phyloP scores from a whole-genome alignment of 2,888 invertebrate species.

The Allolobophora icterica region DNA sequence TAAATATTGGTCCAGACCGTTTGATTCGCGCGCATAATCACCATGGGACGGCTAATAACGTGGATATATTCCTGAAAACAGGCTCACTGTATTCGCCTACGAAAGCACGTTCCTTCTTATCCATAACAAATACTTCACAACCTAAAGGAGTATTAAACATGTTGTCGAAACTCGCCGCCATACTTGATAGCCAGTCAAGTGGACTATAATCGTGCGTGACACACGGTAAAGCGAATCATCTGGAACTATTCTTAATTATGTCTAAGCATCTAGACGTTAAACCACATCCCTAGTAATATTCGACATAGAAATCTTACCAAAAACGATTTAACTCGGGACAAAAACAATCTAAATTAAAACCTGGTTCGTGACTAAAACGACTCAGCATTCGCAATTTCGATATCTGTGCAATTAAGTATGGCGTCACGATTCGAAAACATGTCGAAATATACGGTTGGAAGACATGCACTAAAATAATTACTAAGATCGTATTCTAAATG shows the following conservation, averaged over 20 bases:
- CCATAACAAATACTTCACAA: not conserved
- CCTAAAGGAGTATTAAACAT: conserved; percentile 3
- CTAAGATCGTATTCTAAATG: not conserved
- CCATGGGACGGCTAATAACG: conserved; percentile 93
- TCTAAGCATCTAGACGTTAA: not conserved
- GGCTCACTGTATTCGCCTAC: not conserved
- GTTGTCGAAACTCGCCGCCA: not conserved
- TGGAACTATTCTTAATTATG: not conserved
- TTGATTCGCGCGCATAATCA: conserved; percentile 81
- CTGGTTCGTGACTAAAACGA: not conserved
- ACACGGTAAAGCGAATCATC: not conserved
- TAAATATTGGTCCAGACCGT: conserved; percentile 97
- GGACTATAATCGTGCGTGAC: not conserved
- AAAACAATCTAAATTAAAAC: not conserved
- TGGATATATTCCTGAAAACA: conserved; percentile 84
- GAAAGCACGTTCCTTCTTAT: not conserved
- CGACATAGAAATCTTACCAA: not conserved
- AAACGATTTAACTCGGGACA: not conserved
- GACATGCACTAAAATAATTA: not conserved
- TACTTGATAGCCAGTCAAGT: not conserved
- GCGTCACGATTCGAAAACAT: not conserved
- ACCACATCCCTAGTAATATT: not conserved
- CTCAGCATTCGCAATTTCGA: not conserved
- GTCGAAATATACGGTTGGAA: not conserved
- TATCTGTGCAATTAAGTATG: not conserved